These are phyloP conservation scores for Synanthedon vespiformis DNA, from an alignment of 2,888 invertebrate species.

Conservation along the genomic window DNA sequence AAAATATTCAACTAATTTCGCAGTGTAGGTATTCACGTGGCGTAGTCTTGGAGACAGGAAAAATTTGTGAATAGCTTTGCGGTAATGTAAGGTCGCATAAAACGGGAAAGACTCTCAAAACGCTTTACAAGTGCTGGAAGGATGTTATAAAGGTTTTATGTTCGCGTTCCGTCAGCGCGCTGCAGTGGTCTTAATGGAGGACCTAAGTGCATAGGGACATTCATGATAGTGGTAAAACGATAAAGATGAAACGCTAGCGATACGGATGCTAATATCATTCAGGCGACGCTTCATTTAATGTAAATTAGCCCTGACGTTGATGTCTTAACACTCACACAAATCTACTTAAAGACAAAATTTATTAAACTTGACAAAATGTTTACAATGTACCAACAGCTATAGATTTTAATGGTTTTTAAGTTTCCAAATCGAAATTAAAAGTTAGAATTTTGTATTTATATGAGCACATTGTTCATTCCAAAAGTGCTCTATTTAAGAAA, in stretches of 20 bases:
- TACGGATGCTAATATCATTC: constrained; percentile 27
- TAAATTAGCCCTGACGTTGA: constrained; percentile 8
- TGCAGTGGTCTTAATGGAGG: constrained; percentile 66
- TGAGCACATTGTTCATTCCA: no score
- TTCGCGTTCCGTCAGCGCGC: constrained; percentile 62
- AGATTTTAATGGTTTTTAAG: no score
- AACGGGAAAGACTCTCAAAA: constrained; percentile 55
- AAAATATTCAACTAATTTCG: constrained; percentile 4
- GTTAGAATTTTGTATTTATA: no score
- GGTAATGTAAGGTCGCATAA: constrained; percentile 55
- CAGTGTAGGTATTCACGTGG: background rate
- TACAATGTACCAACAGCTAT: no score
- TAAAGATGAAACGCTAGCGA: constrained; percentile 26
- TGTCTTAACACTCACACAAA: background rate
- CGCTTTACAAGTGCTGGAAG: constrained; percentile 69
- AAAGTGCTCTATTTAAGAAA: no score
- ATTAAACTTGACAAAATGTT: no score
- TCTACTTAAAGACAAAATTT: no score
- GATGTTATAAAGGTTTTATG: constrained; percentile 70
- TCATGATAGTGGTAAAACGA: constrained; percentile 41
- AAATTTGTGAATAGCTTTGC: constrained; percentile 26
- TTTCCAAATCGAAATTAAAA: no score
- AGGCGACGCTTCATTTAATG: constrained; percentile 29
- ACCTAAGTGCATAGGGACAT: constrained; percentile 68
- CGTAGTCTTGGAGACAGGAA: background rate